Evolutionary conservation across 2,888 invertebrate species (phyloP), one percentile per base, ranked within the genome.

Genomic region (Eupithecia subfuscata): DNA sequence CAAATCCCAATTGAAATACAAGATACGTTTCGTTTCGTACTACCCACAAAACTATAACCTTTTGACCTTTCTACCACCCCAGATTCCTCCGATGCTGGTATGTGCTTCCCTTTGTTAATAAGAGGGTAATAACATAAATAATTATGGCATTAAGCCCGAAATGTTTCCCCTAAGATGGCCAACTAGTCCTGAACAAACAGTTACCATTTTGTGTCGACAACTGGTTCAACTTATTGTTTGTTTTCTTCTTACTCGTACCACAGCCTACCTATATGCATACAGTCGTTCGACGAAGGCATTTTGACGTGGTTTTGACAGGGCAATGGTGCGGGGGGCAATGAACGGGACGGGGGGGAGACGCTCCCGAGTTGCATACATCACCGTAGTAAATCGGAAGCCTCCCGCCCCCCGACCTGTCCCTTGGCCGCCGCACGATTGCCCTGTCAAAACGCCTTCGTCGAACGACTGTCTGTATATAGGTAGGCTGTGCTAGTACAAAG

Each of bases 171-270:
- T n/a, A 67, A 22, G 67, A 67, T 67, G 40, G 40, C 37, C n/a
- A 40, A 67, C 67, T 67, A 67, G 40, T 40, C 67, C 67, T 67
- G 40, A 67, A 67, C 67, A 40, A 67, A 67, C 37, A 67, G 67
- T 40, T 40, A 40, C 64, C 34, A 67, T 67, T 40, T 40, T 67
- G 37, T 67, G 67, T 37, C 9, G 37, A 12, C n/a, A 67, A 67
- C 67, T 40, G 40, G 4, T 67, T 67, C 5, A n/a, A 34, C 18
- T 60, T 64, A 64, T 67, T 67, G 67, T 67, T 67, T 65, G 65
- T 37, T 67, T 37, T 65, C 18, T n/a, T 67, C 12, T 67, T 40
- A 40, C 16, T 6, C 30, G 30, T 30, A 30, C 30, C 30, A 30
- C 30, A 30, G 30, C 30, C 30, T 30, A 30, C 30, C 30, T 30